A percentile compares a stretch with the other conserved stretches of the same genome.
Conservation (phyloP, 2,113 vertebrate genomes). For the Podarcis muralis region DNA sequence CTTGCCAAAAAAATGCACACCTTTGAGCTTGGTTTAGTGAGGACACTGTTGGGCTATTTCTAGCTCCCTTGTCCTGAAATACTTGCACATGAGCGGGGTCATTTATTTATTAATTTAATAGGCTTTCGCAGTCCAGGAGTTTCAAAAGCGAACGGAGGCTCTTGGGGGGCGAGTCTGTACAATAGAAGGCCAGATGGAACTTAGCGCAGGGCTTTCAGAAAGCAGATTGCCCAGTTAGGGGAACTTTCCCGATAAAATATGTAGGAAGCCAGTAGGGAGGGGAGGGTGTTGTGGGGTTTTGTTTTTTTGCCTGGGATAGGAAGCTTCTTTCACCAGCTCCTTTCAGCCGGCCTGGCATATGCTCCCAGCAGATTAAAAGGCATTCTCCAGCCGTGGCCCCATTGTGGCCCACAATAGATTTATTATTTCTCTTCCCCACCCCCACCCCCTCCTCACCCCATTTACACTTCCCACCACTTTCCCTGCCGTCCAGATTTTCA, state of each 20-base stretch:
- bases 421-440: too few species aligned
- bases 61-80: not conserved
- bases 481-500: not conserved
- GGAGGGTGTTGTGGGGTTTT: not conserved
- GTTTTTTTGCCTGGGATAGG: not conserved
- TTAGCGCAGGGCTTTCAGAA: not conserved
- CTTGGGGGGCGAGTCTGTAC: not conserved
- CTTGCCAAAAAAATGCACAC: not conserved
- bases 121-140: not conserved
- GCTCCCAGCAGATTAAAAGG: slow-evolving; percentile 25
- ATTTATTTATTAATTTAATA: too few species aligned
- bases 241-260: not conserved
- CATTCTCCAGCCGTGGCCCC: not conserved
- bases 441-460: not conserved
- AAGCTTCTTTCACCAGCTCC: not conserved
- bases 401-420: not conserved
- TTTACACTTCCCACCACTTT: not conserved
- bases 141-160: not conserved
- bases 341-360: slow-evolving; percentile 33
- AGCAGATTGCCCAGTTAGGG: not conserved
- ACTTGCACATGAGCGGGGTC: not conserved
- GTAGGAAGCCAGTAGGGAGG: not conserved
- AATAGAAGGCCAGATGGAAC: slow-evolving; percentile 5
- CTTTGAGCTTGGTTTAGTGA: not conserved
- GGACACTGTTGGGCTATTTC: not conserved